Evolutionary conservation across 2,888 invertebrate genomes (phyloP), one percentile per base, ranked within the genome.

Genomic region (Drosophila aldrichi): DNA sequence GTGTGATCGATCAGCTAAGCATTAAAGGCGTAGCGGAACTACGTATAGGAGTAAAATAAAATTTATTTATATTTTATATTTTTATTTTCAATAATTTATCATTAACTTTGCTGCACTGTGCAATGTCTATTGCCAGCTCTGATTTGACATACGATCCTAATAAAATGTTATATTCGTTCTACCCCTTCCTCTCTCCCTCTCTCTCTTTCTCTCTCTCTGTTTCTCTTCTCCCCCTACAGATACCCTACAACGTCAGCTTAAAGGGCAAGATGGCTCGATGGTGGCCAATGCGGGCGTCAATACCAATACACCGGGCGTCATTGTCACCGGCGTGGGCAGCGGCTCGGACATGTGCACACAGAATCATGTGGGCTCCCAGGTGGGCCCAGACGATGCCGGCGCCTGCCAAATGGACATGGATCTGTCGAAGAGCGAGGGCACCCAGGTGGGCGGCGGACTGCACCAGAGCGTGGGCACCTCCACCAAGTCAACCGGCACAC

Each of bases 381-480:
- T 92, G 81, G 92, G 93, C 18, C 86, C 94, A 92, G 93, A 92
- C 92, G 78, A 92, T 91, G 81, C 82, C 32, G 93, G 73, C 93
- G 93, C 88, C 93, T 87, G 81, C 60, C 90, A 90, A 70, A 88
- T 95, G 94, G 84, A 94, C 93, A 89, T 95, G 94, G 95, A 95
- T 90, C 94, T 94, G 63, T 93, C 95, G 9, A 95, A 95, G 91
- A 97, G 96, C 0, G 97, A 97, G 92, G 97, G 97, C 1, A 96
- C 96, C 2, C 97, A 97, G 92, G 97, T 96, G 0, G 96, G 97
- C 16, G 96, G 96, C 2, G 85, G 96, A 0, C 92, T 96, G 59
- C 94, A 95, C 79, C 93, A 93, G 73, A 92, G 92, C 63, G 94
- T 93, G 44, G 94, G 94, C 38, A 93, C 94, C 41, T 95, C 95